These are phyloP conservation scores for Eupeodes latifasciatus DNA, from an alignment of 2,888 invertebrate species.

Conservation along the genomic window DNA sequence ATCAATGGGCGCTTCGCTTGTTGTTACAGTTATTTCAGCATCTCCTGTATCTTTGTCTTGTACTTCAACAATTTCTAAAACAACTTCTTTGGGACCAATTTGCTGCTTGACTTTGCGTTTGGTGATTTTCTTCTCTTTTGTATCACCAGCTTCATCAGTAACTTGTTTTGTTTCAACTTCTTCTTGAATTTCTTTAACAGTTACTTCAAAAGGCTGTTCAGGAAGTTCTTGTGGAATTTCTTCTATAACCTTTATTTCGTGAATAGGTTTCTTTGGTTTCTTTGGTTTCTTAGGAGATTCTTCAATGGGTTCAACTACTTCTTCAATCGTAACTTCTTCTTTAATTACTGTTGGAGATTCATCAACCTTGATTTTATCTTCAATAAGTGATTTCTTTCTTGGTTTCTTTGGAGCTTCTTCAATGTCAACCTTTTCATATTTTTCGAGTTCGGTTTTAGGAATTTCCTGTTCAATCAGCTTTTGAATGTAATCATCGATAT, in stretches of 20 bases:
- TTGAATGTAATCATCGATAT: constrained; percentile 82
- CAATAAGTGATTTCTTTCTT: constrained; percentile 74
- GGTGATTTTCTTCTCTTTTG: constrained; percentile 82
- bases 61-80: constrained; percentile 84
- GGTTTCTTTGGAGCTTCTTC: constrained; percentile 82
- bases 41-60: constrained; percentile 83
- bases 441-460: constrained; percentile 83
- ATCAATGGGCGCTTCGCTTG: constrained; percentile 70
- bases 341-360: constrained; percentile 69
- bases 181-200: constrained; percentile 79
- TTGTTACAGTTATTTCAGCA: constrained; percentile 82
- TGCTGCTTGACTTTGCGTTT: constrained; percentile 81
- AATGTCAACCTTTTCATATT: constrained; percentile 83
- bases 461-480: constrained; percentile 83
- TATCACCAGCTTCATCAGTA: constrained; percentile 79
- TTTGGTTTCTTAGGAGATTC: constrained; percentile 69
- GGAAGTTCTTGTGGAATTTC: constrained; percentile 73
- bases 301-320: constrained; percentile 55
- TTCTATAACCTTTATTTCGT: constrained; percentile 76
- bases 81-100: constrained; percentile 83
- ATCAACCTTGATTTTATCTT: constrained; percentile 75
- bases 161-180: constrained; percentile 80
- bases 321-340: constrained; percentile 77
- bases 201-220: constrained; percentile 77
- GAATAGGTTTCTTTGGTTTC: constrained; percentile 60